Conservation (phyloP, 1,140 invertebrate species). For the Eciton burchellii region DNA sequence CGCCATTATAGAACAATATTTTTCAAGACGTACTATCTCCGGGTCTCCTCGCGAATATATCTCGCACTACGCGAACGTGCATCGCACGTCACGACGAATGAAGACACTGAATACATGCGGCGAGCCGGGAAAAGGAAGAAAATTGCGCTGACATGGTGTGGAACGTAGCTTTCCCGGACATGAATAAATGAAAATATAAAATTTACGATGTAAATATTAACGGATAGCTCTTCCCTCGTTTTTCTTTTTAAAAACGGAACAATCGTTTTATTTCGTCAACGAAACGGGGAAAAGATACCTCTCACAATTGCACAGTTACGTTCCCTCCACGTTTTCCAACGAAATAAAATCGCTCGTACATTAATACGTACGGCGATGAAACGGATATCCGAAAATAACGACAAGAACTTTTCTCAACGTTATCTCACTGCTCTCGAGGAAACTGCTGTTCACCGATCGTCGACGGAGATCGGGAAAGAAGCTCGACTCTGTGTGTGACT, state of each 20-base stretch:
- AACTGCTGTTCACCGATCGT: conserved; percentile 5
- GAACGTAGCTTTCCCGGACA: conserved; percentile 5
- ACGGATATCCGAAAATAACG: neutral
- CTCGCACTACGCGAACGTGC: conserved; percentile 40
- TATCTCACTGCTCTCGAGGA: conserved; percentile 2
- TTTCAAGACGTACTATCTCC: conserved; percentile 35
- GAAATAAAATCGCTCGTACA: neutral
- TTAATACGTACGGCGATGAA: neutral
- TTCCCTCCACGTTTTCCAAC: neutral
- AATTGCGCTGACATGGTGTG: neutral
- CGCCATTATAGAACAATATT: conserved; percentile 57
- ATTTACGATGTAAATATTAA: neutral
- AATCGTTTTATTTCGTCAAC: neutral
- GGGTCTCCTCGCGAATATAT: conserved; percentile 9
- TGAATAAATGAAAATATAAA: neutral
- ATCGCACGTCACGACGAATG: conserved; percentile 33
- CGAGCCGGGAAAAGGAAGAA: conserved; percentile 39
- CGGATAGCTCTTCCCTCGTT: neutral
- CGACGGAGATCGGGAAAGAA: conserved; percentile 3
- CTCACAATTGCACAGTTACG: neutral
- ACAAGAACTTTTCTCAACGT: conserved; percentile 3
- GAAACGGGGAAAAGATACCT: neutral
- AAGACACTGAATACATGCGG: conserved; percentile 29
- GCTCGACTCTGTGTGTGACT: neutral
- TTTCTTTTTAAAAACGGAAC: neutral